phyloP scores from a whole-genome alignment of 2,888 invertebrate genomes.

The Amphipoea lucens region DNA sequence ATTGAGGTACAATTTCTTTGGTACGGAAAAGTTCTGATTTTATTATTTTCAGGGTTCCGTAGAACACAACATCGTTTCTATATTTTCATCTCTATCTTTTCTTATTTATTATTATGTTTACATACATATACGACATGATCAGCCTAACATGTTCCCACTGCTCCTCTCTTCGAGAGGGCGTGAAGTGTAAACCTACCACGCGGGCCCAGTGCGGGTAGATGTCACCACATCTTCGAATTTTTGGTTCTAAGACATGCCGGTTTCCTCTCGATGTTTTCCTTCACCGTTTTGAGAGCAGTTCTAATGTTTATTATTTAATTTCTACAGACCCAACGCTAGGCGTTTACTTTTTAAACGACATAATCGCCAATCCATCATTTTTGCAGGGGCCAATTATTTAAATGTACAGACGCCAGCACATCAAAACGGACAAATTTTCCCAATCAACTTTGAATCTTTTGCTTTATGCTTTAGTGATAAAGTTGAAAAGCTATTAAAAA shows the following conservation, averaged over 20 bases:
- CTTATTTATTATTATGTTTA: background rate
- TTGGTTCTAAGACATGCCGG: background rate
- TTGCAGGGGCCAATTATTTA: background rate
- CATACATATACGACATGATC: background rate
- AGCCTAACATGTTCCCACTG: background rate
- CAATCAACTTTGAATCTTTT: too few relatives aligned
- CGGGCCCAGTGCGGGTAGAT: background rate
- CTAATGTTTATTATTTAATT: background rate
- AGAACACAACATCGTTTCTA: background rate
- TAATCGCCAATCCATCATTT: background rate
- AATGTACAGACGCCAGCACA: background rate
- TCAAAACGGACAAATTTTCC: too few relatives aligned
- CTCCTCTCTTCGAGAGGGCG: background rate
- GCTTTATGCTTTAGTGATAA: too few relatives aligned
- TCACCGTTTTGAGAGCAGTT: background rate
- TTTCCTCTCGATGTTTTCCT: too few relatives aligned
- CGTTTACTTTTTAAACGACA: background rate
- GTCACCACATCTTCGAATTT: background rate
- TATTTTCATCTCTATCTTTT: background rate
- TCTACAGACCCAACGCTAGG: background rate
- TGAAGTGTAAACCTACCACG: background rate
- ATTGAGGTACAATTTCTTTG: slow-evolving; percentile 51
- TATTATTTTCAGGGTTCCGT: slow-evolving; percentile 22
- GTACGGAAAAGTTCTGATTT: slow-evolving; percentile 20
- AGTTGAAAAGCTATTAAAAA: too few relatives aligned